Evolutionary conservation across 2,113 vertebrate genomes (phyloP), one percentile per base, ranked within the genome.

Genomic region (Gallinago jamesoni): DNA sequence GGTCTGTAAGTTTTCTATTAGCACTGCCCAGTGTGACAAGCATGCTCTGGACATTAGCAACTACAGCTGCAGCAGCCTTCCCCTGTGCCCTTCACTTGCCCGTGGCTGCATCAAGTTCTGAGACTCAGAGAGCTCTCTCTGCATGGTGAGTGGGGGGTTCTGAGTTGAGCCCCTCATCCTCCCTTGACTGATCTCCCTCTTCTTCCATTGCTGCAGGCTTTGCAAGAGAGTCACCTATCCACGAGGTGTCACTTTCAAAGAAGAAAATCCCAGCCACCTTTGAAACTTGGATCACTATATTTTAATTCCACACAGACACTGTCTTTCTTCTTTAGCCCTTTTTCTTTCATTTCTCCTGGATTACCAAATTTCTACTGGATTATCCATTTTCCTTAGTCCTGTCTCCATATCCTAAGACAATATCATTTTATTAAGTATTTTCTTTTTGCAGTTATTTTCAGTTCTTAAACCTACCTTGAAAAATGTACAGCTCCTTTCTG

Each of bases 111-210:
- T 31, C 37, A 31, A 14, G 24, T 39, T 72, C 45, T 41, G 45
- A 41, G 45, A 41, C 31, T 64, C 0, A 0, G 33, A 63, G 19
- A 3, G 9, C 18, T 47, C 2, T 28, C 24, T 75, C 56, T 43
- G 12, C 11, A 27, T 0, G 0, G 9, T 48, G 45, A 43, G 25
- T 14, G 30, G 4, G 13, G 3, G 5, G 1, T 14, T n/a, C n/a
- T 27, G 31, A 84, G 20, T 25, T 0, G 0, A 59, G 15, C 18
- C 25, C 25, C 15, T 76, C 22, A 22, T 37, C 12, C 12, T 24
- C 22, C 33, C 31, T 43, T 75, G 31, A 20, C 8, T 43, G 3
- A 22, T 55, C 10, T 50, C 7, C 31, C 5, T 82, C 6, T 62
- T 6, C n/a, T 55, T 53, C 53, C 35, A 12, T 39, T 50, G 56